phyloP scores from a whole-genome alignment of 2,888 invertebrate genomes.

The Hololepta plana region DNA sequence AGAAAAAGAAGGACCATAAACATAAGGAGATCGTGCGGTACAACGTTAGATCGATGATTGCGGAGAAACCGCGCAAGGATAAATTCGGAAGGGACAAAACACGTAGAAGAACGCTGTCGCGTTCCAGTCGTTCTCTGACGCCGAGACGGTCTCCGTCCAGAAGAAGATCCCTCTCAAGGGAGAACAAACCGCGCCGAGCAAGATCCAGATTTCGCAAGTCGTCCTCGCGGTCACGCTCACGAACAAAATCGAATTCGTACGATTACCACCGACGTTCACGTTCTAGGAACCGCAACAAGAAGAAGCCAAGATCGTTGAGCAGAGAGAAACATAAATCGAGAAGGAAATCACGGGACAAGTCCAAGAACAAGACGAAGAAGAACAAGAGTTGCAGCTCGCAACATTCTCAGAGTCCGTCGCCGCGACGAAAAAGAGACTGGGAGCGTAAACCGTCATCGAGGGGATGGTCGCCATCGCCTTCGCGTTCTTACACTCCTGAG shows the following conservation, averaged over 20 bases:
- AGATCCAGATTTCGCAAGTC: conserved; percentile 14
- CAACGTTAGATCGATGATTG: conserved; percentile 62
- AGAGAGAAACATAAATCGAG: conserved; percentile 20
- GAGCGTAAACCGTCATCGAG: conserved; percentile 11
- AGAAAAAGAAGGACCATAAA: conserved; percentile 40
- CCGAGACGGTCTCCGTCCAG: conserved; percentile 15
- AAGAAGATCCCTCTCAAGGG: conserved; percentile 13
- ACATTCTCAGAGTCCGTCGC: conserved; percentile 16
- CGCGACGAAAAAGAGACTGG: conserved; percentile 17
- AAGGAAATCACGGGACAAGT: conserved; percentile 23
- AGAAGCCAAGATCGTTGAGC: conserved; percentile 18
- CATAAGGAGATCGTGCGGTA: conserved; percentile 68
- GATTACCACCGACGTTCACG: conserved; percentile 14
- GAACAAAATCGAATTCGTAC: conserved; percentile 6
- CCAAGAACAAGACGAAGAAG: conserved; percentile 18
- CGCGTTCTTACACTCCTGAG: conserved; percentile 35
- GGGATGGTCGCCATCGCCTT: conserved; percentile 35
- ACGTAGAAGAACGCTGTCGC: no score
- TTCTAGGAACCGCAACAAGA: conserved; percentile 15
- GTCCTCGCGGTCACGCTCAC: conserved; percentile 10
- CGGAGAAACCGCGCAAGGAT: conserved; percentile 54
- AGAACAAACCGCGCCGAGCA: conserved; percentile 7
- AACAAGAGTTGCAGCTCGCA: conserved; percentile 18
- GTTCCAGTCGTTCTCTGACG: conserved; percentile 15
- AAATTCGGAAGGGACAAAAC: conserved; percentile 60